Evolutionary conservation across 2,797 vertebrate species (phyloP).

Genomic region (Sebastes minor): DNA sequence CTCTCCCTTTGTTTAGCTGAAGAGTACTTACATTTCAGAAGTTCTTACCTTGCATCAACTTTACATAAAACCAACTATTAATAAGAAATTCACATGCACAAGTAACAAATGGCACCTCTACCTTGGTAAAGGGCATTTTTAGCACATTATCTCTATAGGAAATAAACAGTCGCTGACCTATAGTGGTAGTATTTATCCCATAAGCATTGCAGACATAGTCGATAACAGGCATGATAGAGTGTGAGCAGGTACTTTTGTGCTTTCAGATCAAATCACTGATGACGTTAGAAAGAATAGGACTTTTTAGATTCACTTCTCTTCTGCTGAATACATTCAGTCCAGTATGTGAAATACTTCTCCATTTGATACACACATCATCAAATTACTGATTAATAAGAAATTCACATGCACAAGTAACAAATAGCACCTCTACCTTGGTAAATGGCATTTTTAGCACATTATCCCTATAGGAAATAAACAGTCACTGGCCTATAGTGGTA

Average conservation of each 20-base stretch:
- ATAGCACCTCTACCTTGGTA: no score
- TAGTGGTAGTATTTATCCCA: no score
- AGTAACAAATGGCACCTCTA: background rate
- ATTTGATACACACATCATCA: background rate
- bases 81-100: background rate
- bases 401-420: no score
- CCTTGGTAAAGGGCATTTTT: background rate
- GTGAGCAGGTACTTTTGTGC: background rate
- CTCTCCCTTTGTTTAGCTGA: no score
- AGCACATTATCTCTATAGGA: background rate
- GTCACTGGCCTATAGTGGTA: no score
- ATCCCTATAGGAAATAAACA: no score
- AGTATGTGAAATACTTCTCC: background rate
- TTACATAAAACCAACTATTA: background rate
- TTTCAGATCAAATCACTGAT: background rate
- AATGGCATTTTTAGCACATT: no score
- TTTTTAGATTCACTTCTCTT: background rate
- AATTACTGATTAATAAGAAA: background rate
- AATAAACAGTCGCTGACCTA: no score
- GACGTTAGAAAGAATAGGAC: background rate
- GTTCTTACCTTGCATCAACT: background rate
- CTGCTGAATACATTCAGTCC: background rate
- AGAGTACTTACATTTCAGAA: background rate
- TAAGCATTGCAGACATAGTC: background rate
- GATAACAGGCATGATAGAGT: no score